A percentile compares a stretch with the other conserved stretches of the same genome.
Evolutionary conservation across 2,797 vertebrate genomes (phyloP).

Genomic region (Tiaroga cobitis): DNA sequence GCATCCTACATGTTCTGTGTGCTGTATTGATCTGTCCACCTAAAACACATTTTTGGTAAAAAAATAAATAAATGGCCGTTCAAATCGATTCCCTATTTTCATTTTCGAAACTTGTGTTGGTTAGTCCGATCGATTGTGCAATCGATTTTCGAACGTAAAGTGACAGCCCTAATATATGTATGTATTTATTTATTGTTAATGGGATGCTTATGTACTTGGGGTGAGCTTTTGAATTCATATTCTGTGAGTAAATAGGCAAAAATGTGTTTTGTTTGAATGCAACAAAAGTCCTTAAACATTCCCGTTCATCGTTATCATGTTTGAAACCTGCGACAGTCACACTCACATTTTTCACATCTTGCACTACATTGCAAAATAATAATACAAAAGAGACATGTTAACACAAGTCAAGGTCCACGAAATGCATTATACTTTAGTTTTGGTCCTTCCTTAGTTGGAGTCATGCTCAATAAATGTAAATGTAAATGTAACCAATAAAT

Average conservation of each 20-base stretch:
- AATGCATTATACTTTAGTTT: not conserved
- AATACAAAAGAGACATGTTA: not conserved
- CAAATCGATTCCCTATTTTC: too few species aligned
- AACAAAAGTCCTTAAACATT: not conserved
- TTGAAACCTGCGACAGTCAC: not conserved
- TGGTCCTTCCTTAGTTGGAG: conserved; percentile 6
- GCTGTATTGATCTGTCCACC: too few species aligned
- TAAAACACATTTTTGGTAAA: too few species aligned
- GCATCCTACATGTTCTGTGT: too few species aligned
- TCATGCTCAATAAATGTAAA: too few species aligned
- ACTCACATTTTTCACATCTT: not conserved
- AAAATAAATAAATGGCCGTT: too few species aligned
- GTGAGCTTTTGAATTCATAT: not conserved
- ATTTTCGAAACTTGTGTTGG: too few species aligned
- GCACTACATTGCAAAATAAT: not conserved
- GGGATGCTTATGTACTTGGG: not conserved
- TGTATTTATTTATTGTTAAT: not conserved
- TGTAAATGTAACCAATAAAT: conserved; percentile 28
- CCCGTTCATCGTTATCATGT: not conserved
- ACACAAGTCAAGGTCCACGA: not conserved
- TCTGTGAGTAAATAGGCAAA: not conserved
- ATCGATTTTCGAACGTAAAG: too few species aligned
- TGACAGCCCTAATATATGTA: too few species aligned
- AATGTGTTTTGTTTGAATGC: not conserved
- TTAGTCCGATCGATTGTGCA: too few species aligned